Conservation (phyloP, 1,140 invertebrate species). For the Euura lappo region DNA sequence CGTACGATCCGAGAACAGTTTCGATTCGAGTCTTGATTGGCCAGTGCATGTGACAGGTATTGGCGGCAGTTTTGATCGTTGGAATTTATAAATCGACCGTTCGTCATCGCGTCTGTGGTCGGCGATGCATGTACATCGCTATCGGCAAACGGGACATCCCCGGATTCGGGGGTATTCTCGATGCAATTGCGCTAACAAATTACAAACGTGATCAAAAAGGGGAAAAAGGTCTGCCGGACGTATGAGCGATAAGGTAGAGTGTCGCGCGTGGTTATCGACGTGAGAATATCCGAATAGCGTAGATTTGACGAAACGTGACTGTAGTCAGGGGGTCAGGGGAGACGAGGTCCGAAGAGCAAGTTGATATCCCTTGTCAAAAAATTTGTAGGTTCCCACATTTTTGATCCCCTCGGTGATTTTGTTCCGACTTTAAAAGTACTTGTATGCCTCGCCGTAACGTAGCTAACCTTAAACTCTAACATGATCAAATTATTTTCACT, state of each 20-base stretch:
- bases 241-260: background rate
- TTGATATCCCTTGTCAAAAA: constrained; percentile 38
- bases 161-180: background rate
- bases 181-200: background rate
- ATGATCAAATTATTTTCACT: constrained; percentile 99
- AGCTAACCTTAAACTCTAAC: constrained; percentile 37
- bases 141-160: too few species aligned
- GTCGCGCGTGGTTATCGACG: background rate
- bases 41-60: too few species aligned
- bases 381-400: constrained; percentile 32
- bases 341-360: constrained; percentile 22
- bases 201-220: background rate
- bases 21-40: too few species aligned
- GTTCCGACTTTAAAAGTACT: constrained; percentile 24
- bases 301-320: constrained; percentile 9
- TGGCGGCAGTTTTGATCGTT: too few species aligned
- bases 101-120: too few species aligned
- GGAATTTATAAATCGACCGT: too few species aligned
- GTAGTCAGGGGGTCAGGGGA: constrained; percentile 18
- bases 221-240: background rate
- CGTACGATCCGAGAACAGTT: too few species aligned
- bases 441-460: constrained; percentile 37
- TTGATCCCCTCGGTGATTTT: constrained; percentile 22
- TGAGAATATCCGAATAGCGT: background rate
- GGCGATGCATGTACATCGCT: too few species aligned